Percentiles rank a stretch among this genome's conserved stretches.
phyloP scores from a whole-genome alignment of 2,888 invertebrate species.

The Phlogophora meticulosa region DNA sequence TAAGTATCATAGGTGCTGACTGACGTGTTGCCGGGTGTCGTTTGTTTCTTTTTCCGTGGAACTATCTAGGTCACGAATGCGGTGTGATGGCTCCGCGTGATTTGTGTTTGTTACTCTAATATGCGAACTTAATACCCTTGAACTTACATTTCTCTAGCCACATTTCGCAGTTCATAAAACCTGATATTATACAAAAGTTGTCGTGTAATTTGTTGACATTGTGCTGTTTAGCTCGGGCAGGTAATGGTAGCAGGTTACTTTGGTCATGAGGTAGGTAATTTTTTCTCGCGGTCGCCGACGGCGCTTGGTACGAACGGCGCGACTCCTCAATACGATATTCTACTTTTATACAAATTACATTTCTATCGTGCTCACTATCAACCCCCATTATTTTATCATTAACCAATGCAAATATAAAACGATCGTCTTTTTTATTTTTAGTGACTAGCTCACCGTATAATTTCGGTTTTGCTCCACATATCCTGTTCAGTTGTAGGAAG shows the following conservation, averaged over 20 bases:
- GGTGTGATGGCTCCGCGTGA: constrained; percentile 65
- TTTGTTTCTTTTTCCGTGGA: constrained; percentile 73
- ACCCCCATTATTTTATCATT: constrained; percentile 90
- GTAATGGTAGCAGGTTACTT: constrained; percentile 80
- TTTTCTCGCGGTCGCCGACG: constrained; percentile 80
- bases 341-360: constrained; percentile 90
- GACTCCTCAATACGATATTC: constrained; percentile 81
- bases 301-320: constrained; percentile 85
- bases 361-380: constrained; percentile 89
- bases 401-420: constrained; percentile 84
- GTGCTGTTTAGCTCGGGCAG: constrained; percentile 67
- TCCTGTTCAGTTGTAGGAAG: not conserved
- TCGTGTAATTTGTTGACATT: constrained; percentile 74
- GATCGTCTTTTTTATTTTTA: constrained; percentile 77
- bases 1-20: constrained; percentile 82
- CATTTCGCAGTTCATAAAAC: constrained; percentile 75
- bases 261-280: constrained; percentile 86
- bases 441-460: constrained; percentile 73
- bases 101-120: constrained; percentile 65
- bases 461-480: constrained; percentile 26
- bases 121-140: constrained; percentile 67
- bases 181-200: constrained; percentile 75
- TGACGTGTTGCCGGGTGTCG: constrained; percentile 73
- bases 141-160: constrained; percentile 69
- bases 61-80: constrained; percentile 75